A percentile compares a stretch with the other conserved stretches of the same genome.
Evolutionary conservation across 2,888 invertebrate species (phyloP).

Genomic region (Pyrgus malvae): DNA sequence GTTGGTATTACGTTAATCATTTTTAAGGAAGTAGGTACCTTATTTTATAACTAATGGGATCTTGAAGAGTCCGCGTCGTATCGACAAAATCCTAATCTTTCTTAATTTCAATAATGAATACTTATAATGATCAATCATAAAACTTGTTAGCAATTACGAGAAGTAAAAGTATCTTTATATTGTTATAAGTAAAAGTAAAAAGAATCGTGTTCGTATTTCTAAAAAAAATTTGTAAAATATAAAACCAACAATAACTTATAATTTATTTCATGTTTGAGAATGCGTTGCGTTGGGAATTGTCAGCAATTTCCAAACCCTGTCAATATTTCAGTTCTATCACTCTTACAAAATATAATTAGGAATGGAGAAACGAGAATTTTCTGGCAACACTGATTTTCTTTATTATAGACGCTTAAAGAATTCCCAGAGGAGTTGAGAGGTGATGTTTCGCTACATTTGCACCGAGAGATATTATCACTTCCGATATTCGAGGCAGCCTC

Average conservation of each 20-base stretch:
- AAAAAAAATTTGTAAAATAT: too few relatives aligned
- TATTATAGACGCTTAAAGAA: conserved; percentile 91
- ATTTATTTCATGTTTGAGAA: too few relatives aligned
- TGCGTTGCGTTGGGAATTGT: too few relatives aligned
- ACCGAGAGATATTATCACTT: conserved; percentile 95
- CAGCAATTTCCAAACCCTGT: conserved; percentile 3
- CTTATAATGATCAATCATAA: background rate
- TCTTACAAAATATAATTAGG: too few relatives aligned
- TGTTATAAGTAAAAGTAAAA: too few relatives aligned
- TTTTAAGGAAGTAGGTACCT: background rate
- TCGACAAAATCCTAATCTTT: background rate
- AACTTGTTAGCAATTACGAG: background rate
- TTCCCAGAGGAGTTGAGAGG: conserved; percentile 98
- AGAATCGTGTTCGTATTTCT: too few relatives aligned
- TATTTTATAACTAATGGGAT: background rate
- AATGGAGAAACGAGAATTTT: background rate
- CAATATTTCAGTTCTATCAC: conserved; percentile 1
- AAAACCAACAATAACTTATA: too few relatives aligned
- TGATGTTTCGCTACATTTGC: conserved; percentile 97
- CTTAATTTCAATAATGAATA: background rate
- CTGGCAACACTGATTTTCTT: conserved; percentile 18
- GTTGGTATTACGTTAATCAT: background rate
- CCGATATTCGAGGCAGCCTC: conserved; percentile 97
- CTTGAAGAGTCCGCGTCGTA: background rate
- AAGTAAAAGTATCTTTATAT: background rate